A percentile compares a stretch with the other conserved stretches of the same genome.
These are phyloP conservation scores for Melanerpes aurifrons DNA, from an alignment of 2,113 vertebrate species.

Conservation along the genomic window DNA sequence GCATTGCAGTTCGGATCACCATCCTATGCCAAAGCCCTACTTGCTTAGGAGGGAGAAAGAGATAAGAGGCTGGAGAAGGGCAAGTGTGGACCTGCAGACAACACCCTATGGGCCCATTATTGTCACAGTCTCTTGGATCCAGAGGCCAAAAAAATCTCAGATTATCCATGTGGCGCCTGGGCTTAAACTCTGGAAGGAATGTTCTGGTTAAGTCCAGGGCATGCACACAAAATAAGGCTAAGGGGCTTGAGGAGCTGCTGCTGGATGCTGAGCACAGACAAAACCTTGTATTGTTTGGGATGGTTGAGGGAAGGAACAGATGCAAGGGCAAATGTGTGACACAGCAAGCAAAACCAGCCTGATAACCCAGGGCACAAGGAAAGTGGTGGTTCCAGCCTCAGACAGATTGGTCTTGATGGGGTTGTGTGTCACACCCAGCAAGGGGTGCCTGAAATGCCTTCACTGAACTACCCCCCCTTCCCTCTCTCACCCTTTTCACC, in stretches of 20 bases:
- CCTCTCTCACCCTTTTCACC: background rate
- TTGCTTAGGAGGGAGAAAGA: background rate
- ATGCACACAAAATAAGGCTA: background rate
- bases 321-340: background rate
- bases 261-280: background rate
- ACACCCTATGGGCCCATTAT: accelerated
- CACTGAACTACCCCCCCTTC: background rate
- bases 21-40: background rate
- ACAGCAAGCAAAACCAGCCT: background rate
- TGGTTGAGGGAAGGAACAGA: background rate
- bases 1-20: background rate
- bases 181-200: constrained; percentile 47
- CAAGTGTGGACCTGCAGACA: background rate
- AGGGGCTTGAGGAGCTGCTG: constrained; percentile 22
- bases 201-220: constrained; percentile 42
- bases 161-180: background rate
- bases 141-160: background rate
- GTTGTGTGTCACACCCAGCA: background rate
- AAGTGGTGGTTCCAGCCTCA: background rate
- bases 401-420: background rate
- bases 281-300: constrained; percentile 1
- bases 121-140: background rate
- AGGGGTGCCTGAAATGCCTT: background rate
- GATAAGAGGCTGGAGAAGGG: background rate
- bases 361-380: background rate